A percentile compares a stretch with the other conserved stretches of the same genome.
phyloP scores from a whole-genome alignment of 1,140 invertebrate genomes.

The Eriocheir sinensis region DNA sequence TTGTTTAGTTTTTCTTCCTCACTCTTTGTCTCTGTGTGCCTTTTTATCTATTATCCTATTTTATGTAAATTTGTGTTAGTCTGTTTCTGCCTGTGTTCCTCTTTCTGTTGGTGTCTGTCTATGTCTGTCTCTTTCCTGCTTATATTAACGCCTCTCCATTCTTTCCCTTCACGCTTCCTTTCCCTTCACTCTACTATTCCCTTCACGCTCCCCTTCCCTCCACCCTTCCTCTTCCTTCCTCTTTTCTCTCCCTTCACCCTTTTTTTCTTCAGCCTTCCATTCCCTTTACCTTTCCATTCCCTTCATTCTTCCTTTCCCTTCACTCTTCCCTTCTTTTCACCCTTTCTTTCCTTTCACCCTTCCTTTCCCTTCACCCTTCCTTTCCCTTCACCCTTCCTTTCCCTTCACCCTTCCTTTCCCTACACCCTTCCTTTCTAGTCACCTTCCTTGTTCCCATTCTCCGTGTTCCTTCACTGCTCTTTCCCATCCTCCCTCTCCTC shows the following conservation, averaged over 20 bases:
- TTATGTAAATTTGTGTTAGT: background rate
- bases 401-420: background rate
- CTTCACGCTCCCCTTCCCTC: background rate
- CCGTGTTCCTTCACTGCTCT: background rate
- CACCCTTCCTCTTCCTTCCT: background rate
- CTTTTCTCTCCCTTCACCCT: background rate
- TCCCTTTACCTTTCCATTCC: too few relatives aligned
- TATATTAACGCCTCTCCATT: background rate
- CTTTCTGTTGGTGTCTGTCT: too few relatives aligned
- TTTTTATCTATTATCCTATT: background rate
- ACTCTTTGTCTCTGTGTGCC: too few relatives aligned
- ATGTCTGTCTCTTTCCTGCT: too few relatives aligned
- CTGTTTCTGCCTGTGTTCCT: too few relatives aligned
- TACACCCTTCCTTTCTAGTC: background rate
- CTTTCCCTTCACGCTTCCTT: too few relatives aligned
- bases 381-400: background rate
- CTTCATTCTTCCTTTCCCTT: too few relatives aligned
- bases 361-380: too few relatives aligned
- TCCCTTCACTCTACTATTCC: background rate
- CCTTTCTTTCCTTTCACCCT: too few relatives aligned
- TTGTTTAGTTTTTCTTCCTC: too few relatives aligned
- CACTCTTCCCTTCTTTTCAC: too few relatives aligned
- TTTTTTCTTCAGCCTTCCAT: background rate
- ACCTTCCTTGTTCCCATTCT: too few relatives aligned
- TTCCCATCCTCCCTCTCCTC: background rate